Conservation (phyloP, 2,113 vertebrate species). For the Bagarius yarrelli region DNA sequence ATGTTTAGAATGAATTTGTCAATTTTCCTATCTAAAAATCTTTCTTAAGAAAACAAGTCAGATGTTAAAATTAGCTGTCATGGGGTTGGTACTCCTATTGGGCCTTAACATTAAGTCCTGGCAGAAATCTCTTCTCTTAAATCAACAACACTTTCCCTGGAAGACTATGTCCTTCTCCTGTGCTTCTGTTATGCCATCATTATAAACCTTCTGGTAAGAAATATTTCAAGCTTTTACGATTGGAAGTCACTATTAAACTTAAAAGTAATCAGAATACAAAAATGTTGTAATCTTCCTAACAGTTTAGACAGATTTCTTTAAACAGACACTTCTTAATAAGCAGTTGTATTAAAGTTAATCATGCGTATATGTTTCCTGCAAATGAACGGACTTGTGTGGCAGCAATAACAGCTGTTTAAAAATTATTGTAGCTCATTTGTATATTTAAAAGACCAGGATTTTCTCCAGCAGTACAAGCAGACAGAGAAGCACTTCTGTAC, state of each 20-base stretch:
- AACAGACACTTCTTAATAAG: background rate
- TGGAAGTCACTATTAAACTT: background rate
- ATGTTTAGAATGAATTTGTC: constrained; percentile 55
- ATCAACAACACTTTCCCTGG: constrained; percentile 22
- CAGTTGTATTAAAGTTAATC: background rate
- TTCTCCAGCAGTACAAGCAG: background rate
- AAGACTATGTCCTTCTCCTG: background rate
- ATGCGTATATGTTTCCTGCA: background rate
- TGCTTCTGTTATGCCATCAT: constrained; percentile 23
- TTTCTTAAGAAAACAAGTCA: constrained; percentile 54
- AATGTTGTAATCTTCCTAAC: background rate
- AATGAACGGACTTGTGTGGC: constrained; percentile 8
- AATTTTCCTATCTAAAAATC: constrained; percentile 50
- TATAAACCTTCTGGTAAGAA: constrained; percentile 23
- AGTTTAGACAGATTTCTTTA: background rate
- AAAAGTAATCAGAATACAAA: background rate
- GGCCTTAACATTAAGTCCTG: constrained; percentile 46
- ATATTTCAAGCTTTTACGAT: constrained; percentile 7
- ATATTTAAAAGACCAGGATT: background rate
- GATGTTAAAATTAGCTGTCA: constrained; percentile 51
- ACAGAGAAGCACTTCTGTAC: constrained; percentile 19
- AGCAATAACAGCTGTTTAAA: constrained; percentile 2
- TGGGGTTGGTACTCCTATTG: constrained; percentile 48
- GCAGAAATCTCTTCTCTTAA: constrained; percentile 36
- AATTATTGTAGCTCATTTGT: background rate